phyloP scores from a whole-genome alignment of 2,888 invertebrate species.

The Agrochola macilenta region DNA sequence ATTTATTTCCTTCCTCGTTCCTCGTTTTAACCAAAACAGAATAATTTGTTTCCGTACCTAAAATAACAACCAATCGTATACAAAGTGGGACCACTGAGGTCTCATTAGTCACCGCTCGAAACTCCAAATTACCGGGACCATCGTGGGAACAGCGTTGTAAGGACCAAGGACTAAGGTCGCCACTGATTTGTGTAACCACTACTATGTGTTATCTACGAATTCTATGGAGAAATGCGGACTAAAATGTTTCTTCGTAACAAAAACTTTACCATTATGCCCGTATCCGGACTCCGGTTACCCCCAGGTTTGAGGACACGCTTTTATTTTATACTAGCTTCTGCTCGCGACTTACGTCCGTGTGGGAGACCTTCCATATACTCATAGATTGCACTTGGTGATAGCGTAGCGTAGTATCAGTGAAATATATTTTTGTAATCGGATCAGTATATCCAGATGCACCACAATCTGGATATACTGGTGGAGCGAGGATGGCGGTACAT shows the following conservation, averaged over 20 bases:
- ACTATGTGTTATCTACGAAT: constrained; percentile 2
- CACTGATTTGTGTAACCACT: constrained; percentile 36
- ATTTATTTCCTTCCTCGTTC: background rate
- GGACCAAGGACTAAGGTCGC: constrained; percentile 5
- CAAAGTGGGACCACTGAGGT: background rate
- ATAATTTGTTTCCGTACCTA: background rate
- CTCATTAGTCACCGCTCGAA: constrained; percentile 47
- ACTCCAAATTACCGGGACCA: constrained; percentile 44
- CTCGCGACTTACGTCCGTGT: too few relatives aligned
- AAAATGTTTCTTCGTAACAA: too few relatives aligned
- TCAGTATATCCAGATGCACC: background rate
- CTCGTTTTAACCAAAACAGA: background rate
- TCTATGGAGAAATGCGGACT: background rate
- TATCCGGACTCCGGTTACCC: too few relatives aligned
- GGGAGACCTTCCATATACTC: too few relatives aligned
- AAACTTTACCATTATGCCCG: too few relatives aligned
- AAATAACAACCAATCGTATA: constrained; percentile 22
- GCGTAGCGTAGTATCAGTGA: background rate
- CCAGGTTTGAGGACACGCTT: too few relatives aligned
- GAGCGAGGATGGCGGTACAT: too few relatives aligned
- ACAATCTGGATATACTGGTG: too few relatives aligned
- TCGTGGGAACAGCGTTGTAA: constrained; percentile 30
- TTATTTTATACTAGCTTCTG: too few relatives aligned
- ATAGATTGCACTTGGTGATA: too few relatives aligned
- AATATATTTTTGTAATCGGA: background rate